Evolutionary conservation across 2,113 vertebrate species (phyloP).

Genomic region (Sterrhoptilus dennistouni): DNA sequence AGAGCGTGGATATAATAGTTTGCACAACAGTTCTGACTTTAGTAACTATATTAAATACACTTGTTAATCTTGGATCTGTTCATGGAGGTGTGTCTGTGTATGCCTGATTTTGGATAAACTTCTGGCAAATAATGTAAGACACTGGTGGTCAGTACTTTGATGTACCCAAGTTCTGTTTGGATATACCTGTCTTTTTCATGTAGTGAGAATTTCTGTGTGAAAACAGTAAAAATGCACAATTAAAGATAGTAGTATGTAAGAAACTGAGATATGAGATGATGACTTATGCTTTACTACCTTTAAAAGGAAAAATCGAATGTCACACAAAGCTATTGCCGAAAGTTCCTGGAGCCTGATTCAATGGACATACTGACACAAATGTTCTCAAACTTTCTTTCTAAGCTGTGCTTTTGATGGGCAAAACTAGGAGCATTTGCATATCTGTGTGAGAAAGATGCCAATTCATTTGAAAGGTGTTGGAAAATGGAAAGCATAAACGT

Average conservation of each 20-base stretch:
- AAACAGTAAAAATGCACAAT: neutral
- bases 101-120: neutral
- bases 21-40: neutral
- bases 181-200: neutral
- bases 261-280: neutral
- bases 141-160: neutral
- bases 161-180: neutral
- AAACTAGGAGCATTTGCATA: neutral
- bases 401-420: neutral
- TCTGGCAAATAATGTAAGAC: neutral
- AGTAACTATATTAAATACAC: neutral
- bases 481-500: neutral
- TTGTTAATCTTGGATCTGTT: neutral
- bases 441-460: neutral
- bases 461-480: neutral
- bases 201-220: neutral
- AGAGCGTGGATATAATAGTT: neutral
- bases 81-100: accelerated
- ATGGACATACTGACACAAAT: neutral
- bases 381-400: neutral
- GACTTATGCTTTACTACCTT: neutral
- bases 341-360: neutral
- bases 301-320: neutral
- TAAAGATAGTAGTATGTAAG: neutral
- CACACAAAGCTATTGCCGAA: neutral